phyloP scores from a whole-genome alignment of 2,888 invertebrate genomes.

The Arrhopalites spinosus region DNA sequence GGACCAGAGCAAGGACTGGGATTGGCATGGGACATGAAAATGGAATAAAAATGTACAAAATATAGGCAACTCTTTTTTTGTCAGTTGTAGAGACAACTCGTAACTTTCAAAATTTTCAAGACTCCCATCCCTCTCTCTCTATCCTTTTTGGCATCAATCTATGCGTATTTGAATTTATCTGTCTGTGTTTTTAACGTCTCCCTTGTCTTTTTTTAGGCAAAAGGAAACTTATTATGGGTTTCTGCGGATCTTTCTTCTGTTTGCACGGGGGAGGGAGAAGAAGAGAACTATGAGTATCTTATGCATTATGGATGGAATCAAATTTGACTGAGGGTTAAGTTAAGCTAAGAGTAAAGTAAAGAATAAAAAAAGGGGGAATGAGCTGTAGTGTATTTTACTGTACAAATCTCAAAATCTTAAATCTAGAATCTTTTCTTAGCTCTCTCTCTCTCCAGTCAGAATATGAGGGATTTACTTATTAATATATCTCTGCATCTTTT shows the following conservation, averaged over 20 bases:
- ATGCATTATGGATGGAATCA: slow-evolving; percentile 21
- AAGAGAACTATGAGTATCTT: slow-evolving; percentile 13
- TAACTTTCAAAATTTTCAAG: slow-evolving; percentile 24
- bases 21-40: too few species aligned
- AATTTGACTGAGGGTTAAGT: not conserved
- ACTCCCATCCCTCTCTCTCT: not conserved
- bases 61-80: not conserved
- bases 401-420: too few species aligned
- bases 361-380: too few species aligned
- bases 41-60: not conserved
- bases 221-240: slow-evolving; percentile 7
- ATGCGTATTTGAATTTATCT: not conserved
- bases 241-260: slow-evolving; percentile 12
- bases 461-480: too few species aligned
- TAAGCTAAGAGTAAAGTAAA: not conserved
- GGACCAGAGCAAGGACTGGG: too few species aligned
- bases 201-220: too few species aligned
- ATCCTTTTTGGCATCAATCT: slow-evolving; percentile 31
- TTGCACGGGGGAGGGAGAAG: not conserved
- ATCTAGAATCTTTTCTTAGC: too few species aligned
- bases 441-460: too few species aligned
- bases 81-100: not conserved
- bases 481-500: too few species aligned
- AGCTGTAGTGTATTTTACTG: too few species aligned
- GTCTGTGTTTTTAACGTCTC: not conserved